These are phyloP conservation scores for Rhogogaster chlorosoma DNA, from an alignment of 2,888 invertebrate species.

Conservation along the genomic window DNA sequence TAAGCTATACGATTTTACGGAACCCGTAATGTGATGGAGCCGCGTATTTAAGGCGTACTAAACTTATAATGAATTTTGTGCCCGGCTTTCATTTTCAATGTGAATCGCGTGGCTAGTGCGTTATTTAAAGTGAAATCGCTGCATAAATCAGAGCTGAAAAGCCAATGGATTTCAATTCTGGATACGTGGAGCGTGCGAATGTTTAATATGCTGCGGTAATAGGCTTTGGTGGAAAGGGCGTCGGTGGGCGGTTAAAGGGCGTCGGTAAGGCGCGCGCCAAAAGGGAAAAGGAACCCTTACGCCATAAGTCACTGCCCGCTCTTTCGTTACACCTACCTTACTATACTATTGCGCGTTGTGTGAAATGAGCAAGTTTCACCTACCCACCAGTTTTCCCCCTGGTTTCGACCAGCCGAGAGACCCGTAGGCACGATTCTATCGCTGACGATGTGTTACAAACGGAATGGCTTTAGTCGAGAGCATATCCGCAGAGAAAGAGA, in stretches of 20 bases:
- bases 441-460: slow-evolving; percentile 26
- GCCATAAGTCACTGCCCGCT: slow-evolving; percentile 42
- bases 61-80: slow-evolving; percentile 36
- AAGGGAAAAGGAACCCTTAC: slow-evolving; percentile 38
- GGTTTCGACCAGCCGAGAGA: slow-evolving; percentile 15
- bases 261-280: slow-evolving; percentile 26
- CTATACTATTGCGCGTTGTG: slow-evolving; percentile 11
- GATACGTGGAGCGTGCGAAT: slow-evolving; percentile 45
- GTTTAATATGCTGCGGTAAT: slow-evolving; percentile 49
- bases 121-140: slow-evolving; percentile 43
- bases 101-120: slow-evolving; percentile 34
- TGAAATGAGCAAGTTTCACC: slow-evolving; percentile 33
- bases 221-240: slow-evolving; percentile 30
- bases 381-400: slow-evolving; percentile 3
- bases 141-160: slow-evolving; percentile 49
- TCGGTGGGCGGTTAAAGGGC: slow-evolving; percentile 41
- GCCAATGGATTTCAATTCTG: slow-evolving; percentile 49
- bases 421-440: slow-evolving; percentile 4
- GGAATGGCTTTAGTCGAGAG: slow-evolving; percentile 34
- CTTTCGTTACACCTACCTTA: slow-evolving; percentile 13
- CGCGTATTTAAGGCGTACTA: slow-evolving; percentile 16
- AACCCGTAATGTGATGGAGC: slow-evolving; percentile 25
- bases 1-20: slow-evolving; percentile 25
- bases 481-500: slow-evolving; percentile 10
- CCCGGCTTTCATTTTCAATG: slow-evolving; percentile 37